Percentiles rank a stretch among this genome's conserved stretches.
Evolutionary conservation across 92 coral and sea anemone species (phyloP).

Genomic region (Umimayanthus chanpuru): DNA sequence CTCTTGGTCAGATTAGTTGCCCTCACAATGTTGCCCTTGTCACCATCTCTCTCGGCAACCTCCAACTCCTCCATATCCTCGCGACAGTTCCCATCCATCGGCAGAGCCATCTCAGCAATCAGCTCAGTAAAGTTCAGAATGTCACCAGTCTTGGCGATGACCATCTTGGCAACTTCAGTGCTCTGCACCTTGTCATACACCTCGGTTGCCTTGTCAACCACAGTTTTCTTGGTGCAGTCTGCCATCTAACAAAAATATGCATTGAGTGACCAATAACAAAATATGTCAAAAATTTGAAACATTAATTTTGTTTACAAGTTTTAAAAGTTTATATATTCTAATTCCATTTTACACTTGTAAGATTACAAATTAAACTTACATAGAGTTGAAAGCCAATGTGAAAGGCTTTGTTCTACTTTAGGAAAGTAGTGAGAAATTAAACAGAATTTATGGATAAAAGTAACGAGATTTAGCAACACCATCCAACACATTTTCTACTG

Average conservation of each 20-base stretch:
- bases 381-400: too few species aligned
- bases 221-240: conserved; percentile 76
- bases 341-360: too few species aligned
- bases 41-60: conserved; percentile 61
- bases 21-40: conserved; percentile 69
- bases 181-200: conserved; percentile 78
- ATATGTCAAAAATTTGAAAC: too few species aligned
- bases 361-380: too few species aligned
- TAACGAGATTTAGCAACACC: too few species aligned
- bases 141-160: conserved; percentile 68
- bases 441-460: too few species aligned
- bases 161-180: conserved; percentile 69
- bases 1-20: conserved; percentile 66
- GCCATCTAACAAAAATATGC: neutral
- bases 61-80: conserved; percentile 90
- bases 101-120: conserved; percentile 81
- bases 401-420: too few species aligned
- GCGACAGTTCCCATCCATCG: conserved; percentile 77
- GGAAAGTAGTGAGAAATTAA: too few species aligned
- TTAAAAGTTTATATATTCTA: too few species aligned
- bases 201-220: conserved; percentile 72
- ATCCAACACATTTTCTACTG: too few species aligned
- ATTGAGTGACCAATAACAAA: too few species aligned
- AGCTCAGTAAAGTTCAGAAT: conserved; percentile 77
- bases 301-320: too few species aligned